A percentile compares a stretch with the other conserved stretches of the same genome.
Evolutionary conservation across 2,888 invertebrate genomes (phyloP).

Genomic region (Baccha elongata): DNA sequence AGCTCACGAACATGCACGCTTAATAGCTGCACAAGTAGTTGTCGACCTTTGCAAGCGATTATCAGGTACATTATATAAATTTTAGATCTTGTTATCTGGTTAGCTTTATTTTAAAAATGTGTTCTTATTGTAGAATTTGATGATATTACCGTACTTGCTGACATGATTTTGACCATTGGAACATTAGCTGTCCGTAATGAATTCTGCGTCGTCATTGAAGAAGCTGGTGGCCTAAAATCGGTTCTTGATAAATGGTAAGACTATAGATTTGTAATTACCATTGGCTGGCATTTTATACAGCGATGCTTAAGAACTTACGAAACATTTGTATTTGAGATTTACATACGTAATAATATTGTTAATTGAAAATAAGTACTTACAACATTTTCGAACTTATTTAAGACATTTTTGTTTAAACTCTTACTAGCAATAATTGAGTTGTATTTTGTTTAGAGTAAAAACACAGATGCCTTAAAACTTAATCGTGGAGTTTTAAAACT

Average conservation of each 20-base stretch:
- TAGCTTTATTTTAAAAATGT: not conserved
- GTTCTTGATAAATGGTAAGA: constrained; percentile 86
- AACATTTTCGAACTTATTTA: too few species aligned
- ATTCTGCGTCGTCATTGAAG: constrained; percentile 91
- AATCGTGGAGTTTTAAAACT: constrained; percentile 84
- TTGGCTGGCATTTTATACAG: too few species aligned
- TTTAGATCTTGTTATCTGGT: not conserved
- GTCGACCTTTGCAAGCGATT: constrained; percentile 87
- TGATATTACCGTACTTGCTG: constrained; percentile 86
- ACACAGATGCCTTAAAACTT: constrained; percentile 77
- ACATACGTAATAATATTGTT: not conserved
- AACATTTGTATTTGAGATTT: constrained; percentile 58
- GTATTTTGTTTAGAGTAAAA: constrained; percentile 72
- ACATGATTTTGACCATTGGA: constrained; percentile 90
- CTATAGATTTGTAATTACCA: too few species aligned
- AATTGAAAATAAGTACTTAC: too few species aligned
- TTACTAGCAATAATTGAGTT: not conserved
- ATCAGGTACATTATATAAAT: constrained; percentile 84
- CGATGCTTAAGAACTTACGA: too few species aligned
- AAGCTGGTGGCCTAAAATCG: constrained; percentile 87
- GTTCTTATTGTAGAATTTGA: constrained; percentile 85
- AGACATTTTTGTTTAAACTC: not conserved
- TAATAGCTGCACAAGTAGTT: constrained; percentile 88
- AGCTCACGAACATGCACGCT: constrained; percentile 91
- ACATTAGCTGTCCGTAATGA: constrained; percentile 91